These are phyloP conservation scores for Upupa epops DNA, from an alignment of 2,113 vertebrate genomes.

Conservation along the genomic window DNA sequence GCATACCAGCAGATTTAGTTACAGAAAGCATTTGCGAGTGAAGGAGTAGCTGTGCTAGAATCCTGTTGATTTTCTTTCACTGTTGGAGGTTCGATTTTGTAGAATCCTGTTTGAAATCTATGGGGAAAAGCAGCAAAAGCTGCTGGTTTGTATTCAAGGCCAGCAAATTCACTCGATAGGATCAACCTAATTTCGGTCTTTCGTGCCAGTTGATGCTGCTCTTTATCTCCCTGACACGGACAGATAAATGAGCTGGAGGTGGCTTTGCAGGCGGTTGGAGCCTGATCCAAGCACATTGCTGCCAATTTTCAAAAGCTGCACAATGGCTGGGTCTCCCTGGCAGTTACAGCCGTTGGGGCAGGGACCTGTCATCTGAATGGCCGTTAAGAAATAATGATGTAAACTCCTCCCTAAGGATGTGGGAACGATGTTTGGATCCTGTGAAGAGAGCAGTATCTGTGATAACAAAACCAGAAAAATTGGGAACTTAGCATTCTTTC, in stretches of 20 bases:
- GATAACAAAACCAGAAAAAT: neutral
- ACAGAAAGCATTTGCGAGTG: rapidly evolving
- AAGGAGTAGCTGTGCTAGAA: neutral
- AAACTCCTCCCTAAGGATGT: neutral
- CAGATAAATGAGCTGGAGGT: neutral
- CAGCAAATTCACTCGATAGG: neutral
- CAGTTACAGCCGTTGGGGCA: conserved; percentile 29
- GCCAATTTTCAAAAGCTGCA: neutral
- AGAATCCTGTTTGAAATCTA: neutral
- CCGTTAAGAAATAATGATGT: neutral
- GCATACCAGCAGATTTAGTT: neutral
- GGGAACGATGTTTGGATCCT: neutral
- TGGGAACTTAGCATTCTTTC: rapidly evolving
- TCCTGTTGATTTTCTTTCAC: conserved; percentile 2
- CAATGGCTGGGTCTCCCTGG: neutral
- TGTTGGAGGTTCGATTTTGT: rapidly evolving
- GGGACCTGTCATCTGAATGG: neutral
- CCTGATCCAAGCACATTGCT: rapidly evolving
- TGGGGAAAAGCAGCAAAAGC: neutral
- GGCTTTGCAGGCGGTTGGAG: neutral
- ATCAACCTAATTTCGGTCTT: neutral
- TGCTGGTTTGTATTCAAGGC: neutral
- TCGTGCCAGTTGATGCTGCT: neutral
- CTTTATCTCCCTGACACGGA: neutral
- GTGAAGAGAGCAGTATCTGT: neutral